Conservation (phyloP, 2,888 invertebrate genomes). For the Pseudolycoriella hygida region DNA sequence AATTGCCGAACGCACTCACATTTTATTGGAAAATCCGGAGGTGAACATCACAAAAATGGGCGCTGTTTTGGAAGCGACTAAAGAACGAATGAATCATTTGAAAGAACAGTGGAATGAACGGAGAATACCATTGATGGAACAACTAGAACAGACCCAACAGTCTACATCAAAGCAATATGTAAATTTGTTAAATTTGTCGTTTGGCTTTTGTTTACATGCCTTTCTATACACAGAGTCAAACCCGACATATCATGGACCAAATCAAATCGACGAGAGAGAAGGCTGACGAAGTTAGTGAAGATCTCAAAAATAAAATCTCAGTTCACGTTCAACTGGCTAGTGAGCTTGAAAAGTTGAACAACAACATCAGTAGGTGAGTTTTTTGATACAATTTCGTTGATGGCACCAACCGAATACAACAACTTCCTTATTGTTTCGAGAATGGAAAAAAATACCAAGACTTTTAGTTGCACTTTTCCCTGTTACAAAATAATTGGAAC, state of each 20-base stretch:
- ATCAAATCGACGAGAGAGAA: conserved; percentile 17
- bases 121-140: conserved; percentile 42
- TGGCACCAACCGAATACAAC: no score
- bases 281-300: conserved; percentile 25
- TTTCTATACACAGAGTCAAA: conserved; percentile 7
- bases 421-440: no score
- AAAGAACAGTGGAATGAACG: conserved; percentile 59
- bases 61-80: conserved; percentile 38
- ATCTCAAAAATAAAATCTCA: conserved; percentile 24
- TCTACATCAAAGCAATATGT: conserved; percentile 21
- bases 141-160: conserved; percentile 25
- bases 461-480: no score
- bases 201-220: background rate
- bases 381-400: no score
- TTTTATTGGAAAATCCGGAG: conserved; percentile 44
- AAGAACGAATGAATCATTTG: conserved; percentile 41
- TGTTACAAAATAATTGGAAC: no score
- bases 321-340: conserved; percentile 28
- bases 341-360: conserved; percentile 35
- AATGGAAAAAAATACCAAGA: no score
- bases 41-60: conserved; percentile 40
- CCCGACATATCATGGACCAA: conserved; percentile 12
- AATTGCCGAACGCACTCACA: conserved; percentile 39
- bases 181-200: conserved; percentile 5
- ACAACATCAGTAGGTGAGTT: conserved; percentile 32